phyloP scores from a whole-genome alignment of 2,797 vertebrate genomes.

The Orestias chungarensis region DNA sequence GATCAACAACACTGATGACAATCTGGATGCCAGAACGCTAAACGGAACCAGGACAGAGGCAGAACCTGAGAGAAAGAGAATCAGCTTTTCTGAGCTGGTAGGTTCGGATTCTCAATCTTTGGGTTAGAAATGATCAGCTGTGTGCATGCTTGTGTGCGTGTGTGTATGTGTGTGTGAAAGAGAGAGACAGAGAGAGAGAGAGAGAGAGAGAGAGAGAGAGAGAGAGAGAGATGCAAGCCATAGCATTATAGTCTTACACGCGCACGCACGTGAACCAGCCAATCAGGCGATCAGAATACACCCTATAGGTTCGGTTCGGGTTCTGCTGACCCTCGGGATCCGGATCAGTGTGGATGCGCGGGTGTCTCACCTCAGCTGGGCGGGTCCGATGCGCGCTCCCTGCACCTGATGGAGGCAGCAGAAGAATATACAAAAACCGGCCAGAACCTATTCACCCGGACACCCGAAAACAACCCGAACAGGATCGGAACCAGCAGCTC shows the following conservation, averaged over 20 bases:
- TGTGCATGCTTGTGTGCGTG: neutral
- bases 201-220: too few relatives aligned
- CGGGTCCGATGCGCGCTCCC: slow-evolving; percentile 48
- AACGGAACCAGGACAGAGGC: neutral
- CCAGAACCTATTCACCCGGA: neutral
- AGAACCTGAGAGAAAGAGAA: neutral
- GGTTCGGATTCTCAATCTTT: neutral
- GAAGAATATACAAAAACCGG: neutral
- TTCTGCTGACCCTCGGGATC: slow-evolving; percentile 35
- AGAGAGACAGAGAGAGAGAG: too few relatives aligned
- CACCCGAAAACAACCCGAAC: neutral
- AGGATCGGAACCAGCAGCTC: neutral
- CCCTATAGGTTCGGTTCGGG: neutral
- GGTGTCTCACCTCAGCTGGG: slow-evolving; percentile 55
- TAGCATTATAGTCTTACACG: too few relatives aligned
- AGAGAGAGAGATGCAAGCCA: too few relatives aligned
- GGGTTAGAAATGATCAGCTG: neutral
- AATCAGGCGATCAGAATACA: neutral
- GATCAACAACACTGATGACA: neutral
- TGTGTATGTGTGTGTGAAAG: too few relatives aligned
- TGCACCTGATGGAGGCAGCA: slow-evolving; percentile 10
- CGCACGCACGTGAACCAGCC: neutral
- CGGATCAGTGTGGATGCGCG: neutral
- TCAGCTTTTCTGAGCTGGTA: neutral
- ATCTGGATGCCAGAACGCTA: too few relatives aligned